Percentiles rank a stretch among this genome's conserved stretches.
These are phyloP conservation scores for Lagorchestes hirsutus DNA, from an alignment of 2,797 vertebrate genomes.

Conservation along the genomic window DNA sequence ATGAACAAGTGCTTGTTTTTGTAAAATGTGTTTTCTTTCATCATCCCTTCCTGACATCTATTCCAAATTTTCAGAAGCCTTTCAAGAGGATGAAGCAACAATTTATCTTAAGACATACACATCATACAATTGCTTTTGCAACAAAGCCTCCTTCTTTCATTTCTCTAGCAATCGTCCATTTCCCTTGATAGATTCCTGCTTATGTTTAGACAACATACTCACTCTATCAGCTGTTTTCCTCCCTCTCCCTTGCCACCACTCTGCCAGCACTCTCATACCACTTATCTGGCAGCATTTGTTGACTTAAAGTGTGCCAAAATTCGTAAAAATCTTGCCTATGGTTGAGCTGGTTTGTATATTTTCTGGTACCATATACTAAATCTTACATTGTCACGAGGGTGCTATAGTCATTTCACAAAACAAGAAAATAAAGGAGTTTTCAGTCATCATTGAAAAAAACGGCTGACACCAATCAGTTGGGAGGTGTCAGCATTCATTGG, in stretches of 20 bases:
- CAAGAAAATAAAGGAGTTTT: slow-evolving; percentile 29
- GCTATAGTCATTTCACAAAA: slow-evolving; percentile 45
- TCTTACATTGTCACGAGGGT: background rate
- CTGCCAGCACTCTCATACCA: slow-evolving; percentile 48
- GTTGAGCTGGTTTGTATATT: background rate
- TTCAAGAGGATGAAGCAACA: slow-evolving; percentile 50
- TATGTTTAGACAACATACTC: slow-evolving; percentile 38
- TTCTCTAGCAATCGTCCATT: slow-evolving; percentile 62
- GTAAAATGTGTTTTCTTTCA: slow-evolving; percentile 29
- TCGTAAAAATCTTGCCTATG: slow-evolving; percentile 64
- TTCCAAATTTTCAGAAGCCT: slow-evolving; percentile 44
- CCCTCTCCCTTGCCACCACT: background rate
- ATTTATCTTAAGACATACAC: slow-evolving; percentile 47
- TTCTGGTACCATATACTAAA: slow-evolving; percentile 35
- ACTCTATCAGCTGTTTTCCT: slow-evolving; percentile 53
- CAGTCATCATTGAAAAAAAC: slow-evolving; percentile 45
- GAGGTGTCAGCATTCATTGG: background rate
- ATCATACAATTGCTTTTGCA: slow-evolving; percentile 51
- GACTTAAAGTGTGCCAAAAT: slow-evolving; percentile 61
- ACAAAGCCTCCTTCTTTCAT: slow-evolving; percentile 54
- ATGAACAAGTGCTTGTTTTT: background rate
- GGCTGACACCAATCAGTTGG: background rate
- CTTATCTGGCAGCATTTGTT: slow-evolving; percentile 70
- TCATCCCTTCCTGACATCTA: slow-evolving; percentile 35
- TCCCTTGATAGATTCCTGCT: slow-evolving; percentile 45